phyloP scores from a whole-genome alignment of 2,113 vertebrate genomes.

The Cynopterus brachyotis region DNA sequence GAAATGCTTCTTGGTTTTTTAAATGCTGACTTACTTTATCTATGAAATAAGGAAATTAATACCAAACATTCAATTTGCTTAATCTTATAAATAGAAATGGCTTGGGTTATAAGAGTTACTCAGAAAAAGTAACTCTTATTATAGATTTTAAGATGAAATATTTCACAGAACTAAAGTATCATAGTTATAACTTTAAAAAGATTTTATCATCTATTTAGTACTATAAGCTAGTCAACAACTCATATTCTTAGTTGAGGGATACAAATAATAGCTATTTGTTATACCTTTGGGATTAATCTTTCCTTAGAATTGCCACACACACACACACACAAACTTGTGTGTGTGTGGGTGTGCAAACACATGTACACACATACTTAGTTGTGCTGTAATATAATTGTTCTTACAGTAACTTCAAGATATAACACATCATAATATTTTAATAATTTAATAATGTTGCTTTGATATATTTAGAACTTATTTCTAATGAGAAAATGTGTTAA shows the following conservation, averaged over 20 bases:
- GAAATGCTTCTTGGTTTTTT: not conserved
- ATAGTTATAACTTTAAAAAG: not conserved
- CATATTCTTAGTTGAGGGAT: not conserved
- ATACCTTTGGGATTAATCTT: not conserved
- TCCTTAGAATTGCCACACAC: not conserved
- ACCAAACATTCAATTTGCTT: not conserved
- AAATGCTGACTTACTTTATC: not conserved
- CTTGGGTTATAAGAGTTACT: not conserved
- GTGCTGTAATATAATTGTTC: not conserved
- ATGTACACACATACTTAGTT: not conserved
- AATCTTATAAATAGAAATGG: not conserved
- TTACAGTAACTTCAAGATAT: not conserved
- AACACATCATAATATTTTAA: not conserved
- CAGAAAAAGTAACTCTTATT: not conserved
- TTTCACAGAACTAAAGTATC: conserved; percentile 8
- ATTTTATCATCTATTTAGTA: not conserved
- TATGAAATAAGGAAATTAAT: not conserved
- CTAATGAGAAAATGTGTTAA: not conserved
- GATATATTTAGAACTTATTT: not conserved
- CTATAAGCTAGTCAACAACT: not conserved
- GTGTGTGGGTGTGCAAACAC: not conserved
- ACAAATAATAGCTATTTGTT: not conserved
- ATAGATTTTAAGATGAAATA: not conserved
- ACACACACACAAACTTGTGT: too few relatives aligned
- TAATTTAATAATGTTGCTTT: not conserved